A percentile compares a stretch with the other conserved stretches of the same genome.
These are phyloP conservation scores for Lethenteron reissneri DNA, from an alignment of 2,113 vertebrate genomes.

Conservation along the genomic window DNA sequence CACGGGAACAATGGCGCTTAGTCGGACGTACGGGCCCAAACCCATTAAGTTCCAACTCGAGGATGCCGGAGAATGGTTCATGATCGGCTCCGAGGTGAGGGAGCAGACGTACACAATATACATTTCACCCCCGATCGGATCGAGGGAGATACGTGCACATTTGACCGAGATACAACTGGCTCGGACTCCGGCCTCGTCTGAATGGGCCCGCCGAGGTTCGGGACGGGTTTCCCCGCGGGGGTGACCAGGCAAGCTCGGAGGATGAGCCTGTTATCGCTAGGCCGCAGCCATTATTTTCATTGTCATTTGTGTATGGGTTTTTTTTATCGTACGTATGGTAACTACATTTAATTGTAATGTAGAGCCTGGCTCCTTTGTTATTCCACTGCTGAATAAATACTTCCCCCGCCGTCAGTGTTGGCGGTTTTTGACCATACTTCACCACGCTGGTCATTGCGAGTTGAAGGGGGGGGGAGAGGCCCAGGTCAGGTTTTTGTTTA, in stretches of 20 bases:
- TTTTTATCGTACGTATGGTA: too few species aligned
- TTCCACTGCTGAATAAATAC: too few species aligned
- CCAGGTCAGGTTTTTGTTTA: too few species aligned
- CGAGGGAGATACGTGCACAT: neutral
- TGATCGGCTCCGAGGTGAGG: conserved; percentile 9
- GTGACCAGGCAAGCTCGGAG: too few species aligned
- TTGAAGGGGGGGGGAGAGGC: too few species aligned
- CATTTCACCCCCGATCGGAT: neutral
- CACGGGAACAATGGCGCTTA: neutral
- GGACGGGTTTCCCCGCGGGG: neutral
- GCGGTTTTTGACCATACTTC: too few species aligned
- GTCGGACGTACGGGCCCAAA: conserved; percentile 7
- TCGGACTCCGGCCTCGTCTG: neutral
- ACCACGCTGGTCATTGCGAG: too few species aligned
- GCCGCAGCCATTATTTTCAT: neutral
- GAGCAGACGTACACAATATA: neutral
- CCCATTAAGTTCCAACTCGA: conserved; percentile 9
- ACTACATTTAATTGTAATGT: too few species aligned
- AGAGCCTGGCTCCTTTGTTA: too few species aligned
- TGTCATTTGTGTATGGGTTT: too few species aligned
- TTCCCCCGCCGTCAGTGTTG: too few species aligned
- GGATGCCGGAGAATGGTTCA: conserved; percentile 6
- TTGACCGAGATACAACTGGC: neutral
- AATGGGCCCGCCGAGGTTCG: neutral
- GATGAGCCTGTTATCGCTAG: too few species aligned